A percentile compares a stretch with the other conserved stretches of the same genome.
Evolutionary conservation across 2,888 invertebrate genomes (phyloP).

Genomic region (Hypena proboscidalis): DNA sequence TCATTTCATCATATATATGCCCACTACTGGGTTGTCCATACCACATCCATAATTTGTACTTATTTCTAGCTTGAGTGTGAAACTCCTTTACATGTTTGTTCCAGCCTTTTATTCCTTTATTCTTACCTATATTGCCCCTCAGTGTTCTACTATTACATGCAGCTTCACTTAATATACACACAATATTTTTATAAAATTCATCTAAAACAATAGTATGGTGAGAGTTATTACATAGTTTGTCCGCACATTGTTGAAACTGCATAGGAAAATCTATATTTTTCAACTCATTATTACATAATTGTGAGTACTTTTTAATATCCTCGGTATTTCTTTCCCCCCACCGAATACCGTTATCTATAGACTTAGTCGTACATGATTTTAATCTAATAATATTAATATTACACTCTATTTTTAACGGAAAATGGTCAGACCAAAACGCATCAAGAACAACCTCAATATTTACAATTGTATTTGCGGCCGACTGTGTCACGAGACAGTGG

Average conservation of each 20-base stretch:
- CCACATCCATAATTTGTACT: background rate
- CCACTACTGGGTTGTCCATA: background rate
- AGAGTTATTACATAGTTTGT: background rate
- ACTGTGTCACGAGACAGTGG: too few species aligned
- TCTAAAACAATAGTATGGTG: background rate
- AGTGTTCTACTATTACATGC: background rate
- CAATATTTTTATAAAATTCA: background rate
- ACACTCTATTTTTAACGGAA: too few species aligned
- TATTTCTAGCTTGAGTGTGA: background rate
- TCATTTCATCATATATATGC: background rate
- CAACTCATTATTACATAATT: background rate
- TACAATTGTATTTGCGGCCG: too few species aligned
- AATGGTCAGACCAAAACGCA: too few species aligned
- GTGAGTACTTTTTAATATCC: background rate
- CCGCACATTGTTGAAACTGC: too few species aligned
- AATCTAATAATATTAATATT: background rate
- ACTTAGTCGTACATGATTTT: background rate
- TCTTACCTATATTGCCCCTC: background rate
- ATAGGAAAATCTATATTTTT: too few species aligned
- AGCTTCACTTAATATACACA: background rate
- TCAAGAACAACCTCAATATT: too few species aligned
- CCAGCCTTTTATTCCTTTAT: too few species aligned
- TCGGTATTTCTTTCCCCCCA: background rate
- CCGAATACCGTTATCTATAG: background rate
- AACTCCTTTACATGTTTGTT: background rate